Evolutionary conservation across 2,797 vertebrate species (phyloP).

Genomic region (Artibeus jamaicensis): DNA sequence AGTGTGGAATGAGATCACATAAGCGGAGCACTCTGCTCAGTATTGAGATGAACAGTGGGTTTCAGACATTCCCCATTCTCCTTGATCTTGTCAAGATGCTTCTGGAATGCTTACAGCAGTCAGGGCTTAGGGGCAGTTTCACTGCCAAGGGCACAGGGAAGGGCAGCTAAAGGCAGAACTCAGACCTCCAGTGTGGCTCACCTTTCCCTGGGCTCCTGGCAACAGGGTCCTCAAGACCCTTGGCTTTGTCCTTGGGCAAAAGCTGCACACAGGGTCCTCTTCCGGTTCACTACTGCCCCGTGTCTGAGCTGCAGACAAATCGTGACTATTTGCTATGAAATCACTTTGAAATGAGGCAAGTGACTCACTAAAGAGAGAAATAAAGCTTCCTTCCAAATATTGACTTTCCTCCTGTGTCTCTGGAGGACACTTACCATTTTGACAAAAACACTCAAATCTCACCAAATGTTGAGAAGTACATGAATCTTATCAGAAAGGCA

Average conservation of each 20-base stretch:
- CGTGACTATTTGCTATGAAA: rapidly evolving
- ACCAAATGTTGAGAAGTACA: background rate
- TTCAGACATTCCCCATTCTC: rapidly evolving
- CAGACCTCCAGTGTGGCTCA: too few relatives aligned
- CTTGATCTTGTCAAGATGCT: background rate
- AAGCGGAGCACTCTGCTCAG: rapidly evolving
- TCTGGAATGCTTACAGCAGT: background rate
- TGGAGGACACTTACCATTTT: background rate
- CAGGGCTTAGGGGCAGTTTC: background rate
- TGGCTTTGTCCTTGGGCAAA: background rate
- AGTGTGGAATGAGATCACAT: rapidly evolving
- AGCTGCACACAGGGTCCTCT: rapidly evolving
- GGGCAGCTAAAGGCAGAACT: background rate
- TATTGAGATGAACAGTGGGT: rapidly evolving
- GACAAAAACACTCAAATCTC: background rate
- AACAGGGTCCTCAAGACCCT: rapidly evolving
- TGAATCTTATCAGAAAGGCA: background rate
- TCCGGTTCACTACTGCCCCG: too few relatives aligned
- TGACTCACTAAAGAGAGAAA: background rate
- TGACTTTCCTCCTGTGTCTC: rapidly evolving
- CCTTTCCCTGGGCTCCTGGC: background rate
- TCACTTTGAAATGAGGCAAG: background rate
- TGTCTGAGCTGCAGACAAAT: rapidly evolving
- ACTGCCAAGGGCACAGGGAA: rapidly evolving
- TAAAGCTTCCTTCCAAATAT: background rate